Evolutionary conservation across 2,888 invertebrate genomes (phyloP), one percentile per base, ranked within the genome.

Genomic region (Pherbina coryleti): DNA sequence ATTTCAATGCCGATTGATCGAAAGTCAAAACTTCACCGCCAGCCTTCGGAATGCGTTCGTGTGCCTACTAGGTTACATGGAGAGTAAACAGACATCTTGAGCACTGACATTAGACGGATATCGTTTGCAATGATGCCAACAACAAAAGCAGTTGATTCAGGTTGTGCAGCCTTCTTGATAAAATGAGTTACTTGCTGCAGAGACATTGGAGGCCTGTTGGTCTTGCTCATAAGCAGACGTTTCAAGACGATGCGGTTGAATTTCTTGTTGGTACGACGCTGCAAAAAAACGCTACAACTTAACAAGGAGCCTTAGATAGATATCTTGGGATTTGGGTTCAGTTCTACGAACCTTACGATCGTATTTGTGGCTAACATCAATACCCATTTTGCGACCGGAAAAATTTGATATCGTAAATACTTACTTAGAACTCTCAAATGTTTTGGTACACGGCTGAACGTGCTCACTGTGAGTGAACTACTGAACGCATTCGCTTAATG

Each of bases 291-390:
- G 94, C 93, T 99, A 99, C 82, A 99, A 92, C 98, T 97, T 85
- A 76, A 91, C 98, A 85, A 99, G 93, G 84, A 99, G 94, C 82
- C 98, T 94, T 90, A 99, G 92, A 91, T 99, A 99, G 84, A 99
- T 97, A 95, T 99, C 98, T 92, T 99, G 95, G 85, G 98, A 98
- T 91, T 95, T 97, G 55, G 99, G 99, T 91, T 97, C 97, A 86
- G 95, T 97, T 90, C 99, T 95, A 91, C 97, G 95, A 91, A 98
- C 99, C 93, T 99, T 99, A 88, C 99, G 96, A 92, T 99, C 98
- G 92, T 98, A 95, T 93, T 99, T 99, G 91, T 99, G 99, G 91
- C 96, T 95, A 91, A 99, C 98, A 92, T 99, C 99, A 91, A 99
- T 98, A 95, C 99, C 99, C 99, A n/a, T n/a, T n/a, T n/a, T n/a